Conservation (phyloP, 1,140 invertebrate species). For the Mactra quadrangularis region DNA sequence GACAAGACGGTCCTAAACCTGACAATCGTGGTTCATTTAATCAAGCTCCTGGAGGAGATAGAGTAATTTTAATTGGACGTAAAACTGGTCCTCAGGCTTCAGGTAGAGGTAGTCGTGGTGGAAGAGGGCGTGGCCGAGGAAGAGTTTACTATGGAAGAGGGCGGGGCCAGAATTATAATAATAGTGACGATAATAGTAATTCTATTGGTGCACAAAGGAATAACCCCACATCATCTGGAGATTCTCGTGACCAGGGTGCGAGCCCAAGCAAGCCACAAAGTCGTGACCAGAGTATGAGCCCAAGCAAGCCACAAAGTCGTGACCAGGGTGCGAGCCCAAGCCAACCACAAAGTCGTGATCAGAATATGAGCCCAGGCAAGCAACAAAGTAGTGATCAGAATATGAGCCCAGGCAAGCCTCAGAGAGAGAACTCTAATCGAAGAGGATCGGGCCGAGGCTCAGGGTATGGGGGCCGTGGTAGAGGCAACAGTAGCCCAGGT, state of each 20-base stretch:
- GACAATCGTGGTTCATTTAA: constrained; percentile 20
- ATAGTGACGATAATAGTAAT: background rate
- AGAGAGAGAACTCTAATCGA: constrained; percentile 28
- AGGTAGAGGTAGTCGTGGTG: background rate
- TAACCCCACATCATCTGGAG: background rate
- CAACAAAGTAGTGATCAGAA: background rate
- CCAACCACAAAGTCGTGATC: background rate
- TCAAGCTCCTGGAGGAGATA: constrained; percentile 39
- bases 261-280: constrained; percentile 3
- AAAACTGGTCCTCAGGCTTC: constrained; percentile 29
- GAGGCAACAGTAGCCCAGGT: constrained; percentile 13
- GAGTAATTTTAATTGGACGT: constrained; percentile 48
- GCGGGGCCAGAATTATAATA: constrained; percentile 2
- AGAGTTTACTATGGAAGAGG: background rate
- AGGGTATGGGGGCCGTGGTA: background rate
- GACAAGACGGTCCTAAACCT: constrained; percentile 18
- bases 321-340: constrained; percentile 9
- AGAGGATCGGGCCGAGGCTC: constrained; percentile 19
- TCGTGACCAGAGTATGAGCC: background rate
- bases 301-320: constrained; percentile 5
- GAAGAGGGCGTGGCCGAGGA: constrained; percentile 4
- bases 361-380: constrained; percentile 7
- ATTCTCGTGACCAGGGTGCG: background rate
- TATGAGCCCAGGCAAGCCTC: constrained; percentile 10
- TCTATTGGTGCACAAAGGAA: background rate